A percentile compares a stretch with the other conserved stretches of the same genome.
phyloP scores from a whole-genome alignment of 2,888 invertebrate species.

The Neoitamus cyanurus region DNA sequence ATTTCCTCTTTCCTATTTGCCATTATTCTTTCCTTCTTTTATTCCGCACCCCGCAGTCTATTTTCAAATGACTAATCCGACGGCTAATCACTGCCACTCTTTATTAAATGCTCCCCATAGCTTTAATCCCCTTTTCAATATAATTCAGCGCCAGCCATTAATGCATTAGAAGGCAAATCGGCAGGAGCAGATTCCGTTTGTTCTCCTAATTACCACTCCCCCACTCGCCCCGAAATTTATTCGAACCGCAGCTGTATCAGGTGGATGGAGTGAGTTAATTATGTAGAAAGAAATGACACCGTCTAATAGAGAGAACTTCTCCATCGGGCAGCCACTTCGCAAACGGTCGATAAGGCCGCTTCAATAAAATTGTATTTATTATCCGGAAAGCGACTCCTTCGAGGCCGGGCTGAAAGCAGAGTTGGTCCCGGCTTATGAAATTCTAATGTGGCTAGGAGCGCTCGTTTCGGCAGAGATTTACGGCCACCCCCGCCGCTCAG shows the following conservation, averaged over 20 bases:
- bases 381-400: background rate
- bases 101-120: background rate
- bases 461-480: conserved; percentile 47
- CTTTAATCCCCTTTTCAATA: background rate
- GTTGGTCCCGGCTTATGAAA: conserved; percentile 47
- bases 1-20: background rate
- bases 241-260: background rate
- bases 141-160: background rate
- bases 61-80: background rate
- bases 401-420: background rate
- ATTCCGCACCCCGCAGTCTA: background rate
- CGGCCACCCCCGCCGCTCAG: background rate
- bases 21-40: background rate
- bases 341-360: conserved; percentile 26
- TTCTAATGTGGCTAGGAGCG: conserved; percentile 48
- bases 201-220: conserved; percentile 15
- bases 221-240: background rate
- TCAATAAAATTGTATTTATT: conserved; percentile 37
- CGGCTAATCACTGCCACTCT: background rate
- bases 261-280: background rate
- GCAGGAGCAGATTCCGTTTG: background rate
- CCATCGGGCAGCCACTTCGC: background rate
- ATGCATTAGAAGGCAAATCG: background rate
- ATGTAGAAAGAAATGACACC: conserved; percentile 6
- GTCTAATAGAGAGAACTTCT: conserved; percentile 3